Base-by-base conservation (phyloP, 2,888 invertebrate species). In the Siphonodentalium dalli region DNA sequence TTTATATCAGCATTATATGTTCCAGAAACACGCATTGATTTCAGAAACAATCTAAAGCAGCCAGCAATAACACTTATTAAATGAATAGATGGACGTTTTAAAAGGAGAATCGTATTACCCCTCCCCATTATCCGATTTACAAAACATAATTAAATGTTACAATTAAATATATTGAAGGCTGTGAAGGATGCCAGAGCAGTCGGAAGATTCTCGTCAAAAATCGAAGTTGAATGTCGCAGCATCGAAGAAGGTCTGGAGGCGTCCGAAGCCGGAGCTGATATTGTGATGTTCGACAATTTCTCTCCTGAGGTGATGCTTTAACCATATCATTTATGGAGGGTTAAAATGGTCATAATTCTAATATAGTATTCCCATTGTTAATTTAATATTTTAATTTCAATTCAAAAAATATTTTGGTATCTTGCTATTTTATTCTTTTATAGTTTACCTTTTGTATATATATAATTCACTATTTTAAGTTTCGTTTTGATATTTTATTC, bases 281-380 rank as follows among this genome's bases (percentile, higher is more conserved):
- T 83, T 24, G 69, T 83, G 27, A 83, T 83, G 83, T 63, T 83
- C 18, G 83, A 83, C 60, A 83, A 83, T 66, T 82, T 82, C 60
- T 65, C 72, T 13, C 73, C 81, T 7, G 58, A 78, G 69, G 80
- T 80, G 59, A 39, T 39, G 9, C 28, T 21, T 27, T 23, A n/a
- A 20, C 20, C 5, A 26, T 20, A 9, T 9, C 9, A 15, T n/a
- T 15, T 8, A 37, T 20, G 8, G 8, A n/a, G n/a, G n/a, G n/a
- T n/a, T n/a, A n/a, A n/a, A n/a, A n/a, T n/a, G n/a, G n/a, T n/a
- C n/a, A n/a, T n/a, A n/a, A n/a, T n/a, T n/a, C n/a, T n/a, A n/a
- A n/a, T n/a, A n/a, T n/a, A n/a, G n/a, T n/a, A n/a, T 15, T n/a
- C 37, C 18, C 9, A 9, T 8, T 15, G 15, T 15, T 15, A 37